Conservation (phyloP, 2,888 invertebrate species). For the Megamerina dolium region DNA sequence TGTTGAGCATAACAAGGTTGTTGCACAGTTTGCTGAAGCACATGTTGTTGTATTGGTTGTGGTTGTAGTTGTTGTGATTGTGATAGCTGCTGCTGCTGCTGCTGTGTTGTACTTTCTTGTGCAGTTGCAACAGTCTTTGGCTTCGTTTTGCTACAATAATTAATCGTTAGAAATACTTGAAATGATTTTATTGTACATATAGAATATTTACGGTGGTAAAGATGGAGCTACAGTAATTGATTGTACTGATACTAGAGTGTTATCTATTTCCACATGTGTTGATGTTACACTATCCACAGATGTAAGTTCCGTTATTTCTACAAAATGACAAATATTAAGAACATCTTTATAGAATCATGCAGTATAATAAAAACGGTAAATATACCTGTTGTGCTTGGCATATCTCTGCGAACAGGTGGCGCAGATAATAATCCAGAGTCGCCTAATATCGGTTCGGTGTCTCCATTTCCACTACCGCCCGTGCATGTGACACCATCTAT, state of each 20-base stretch:
- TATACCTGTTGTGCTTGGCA: constrained; percentile 49
- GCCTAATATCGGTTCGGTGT: constrained; percentile 42
- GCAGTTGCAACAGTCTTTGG: constrained; percentile 2
- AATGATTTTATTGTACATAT: constrained; percentile 9
- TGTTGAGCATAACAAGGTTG: no score
- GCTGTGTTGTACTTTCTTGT: constrained; percentile 22
- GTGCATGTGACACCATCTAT: constrained; percentile 45
- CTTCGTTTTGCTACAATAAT: constrained; percentile 11
- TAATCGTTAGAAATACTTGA: constrained; percentile 23
- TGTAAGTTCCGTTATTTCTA: constrained; percentile 67
- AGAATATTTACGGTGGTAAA: constrained; percentile 36
- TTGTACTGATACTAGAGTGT: constrained; percentile 41
- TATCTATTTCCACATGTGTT: constrained; percentile 57
- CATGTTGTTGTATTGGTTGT: constrained; percentile 28
- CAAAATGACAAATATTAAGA: constrained; percentile 11
- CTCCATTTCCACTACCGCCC: constrained; percentile 28
- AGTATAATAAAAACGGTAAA: neutral
- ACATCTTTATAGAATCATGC: neutral
- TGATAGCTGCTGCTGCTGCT: constrained; percentile 20
- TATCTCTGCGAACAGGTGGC: constrained; percentile 44
- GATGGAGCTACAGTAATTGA: constrained; percentile 42
- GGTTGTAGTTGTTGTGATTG: constrained; percentile 18
- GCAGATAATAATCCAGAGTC: constrained; percentile 43
- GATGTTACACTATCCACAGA: constrained; percentile 67
- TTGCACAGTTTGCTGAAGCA: constrained; percentile 34